Base-by-base conservation (phyloP, 2,888 invertebrate species). In the Plebejus melissa region DNA sequence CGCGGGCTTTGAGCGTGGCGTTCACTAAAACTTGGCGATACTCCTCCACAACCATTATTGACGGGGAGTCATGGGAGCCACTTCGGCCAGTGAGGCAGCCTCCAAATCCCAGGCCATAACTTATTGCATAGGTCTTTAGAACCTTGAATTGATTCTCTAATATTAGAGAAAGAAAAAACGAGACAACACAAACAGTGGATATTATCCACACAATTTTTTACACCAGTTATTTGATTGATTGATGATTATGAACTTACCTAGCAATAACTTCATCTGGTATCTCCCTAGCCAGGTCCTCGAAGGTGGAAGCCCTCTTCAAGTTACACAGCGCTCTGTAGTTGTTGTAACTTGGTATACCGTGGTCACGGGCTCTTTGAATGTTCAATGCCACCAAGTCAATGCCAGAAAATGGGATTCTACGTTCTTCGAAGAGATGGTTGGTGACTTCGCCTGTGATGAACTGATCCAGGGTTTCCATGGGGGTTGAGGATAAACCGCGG, bases 381-480 rank as follows among this genome's bases (percentile, higher is more conserved):
- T 99, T 99, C 32, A 99, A 92, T 0, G 98, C 97, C n/a, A 98
- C 96, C 75, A 99, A 93, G 90, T 99, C 99, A 77, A 99, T 94
- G 9, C 99, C 99, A 0, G 98, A 98, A 90, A 98, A 98, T 0
- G 98, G 98, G 79, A 97, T 96, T 79, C 96, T 96, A 22, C 96
- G 94, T 84, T 98, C 97, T 88, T 99, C 98, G 86, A 99, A 99
- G 76, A 99, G 92, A 89, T 99, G 99, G 89, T 99, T 98, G 9
- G 98, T 98, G 0, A 98, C 98, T 94, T 98, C 98, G 0, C 98
- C 98, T 0, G 98, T 98, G 81, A 98, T 97, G 86, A 98, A 98
- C 87, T 98, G 98, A 90, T 98, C 98, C 74, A 98, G 90, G 0
- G 97, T 97, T 89, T 98, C 98, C 97, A 98, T 98, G 0, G 98